phyloP scores from a whole-genome alignment of 2,797 vertebrate species.

The Carcharodon carcharias region DNA sequence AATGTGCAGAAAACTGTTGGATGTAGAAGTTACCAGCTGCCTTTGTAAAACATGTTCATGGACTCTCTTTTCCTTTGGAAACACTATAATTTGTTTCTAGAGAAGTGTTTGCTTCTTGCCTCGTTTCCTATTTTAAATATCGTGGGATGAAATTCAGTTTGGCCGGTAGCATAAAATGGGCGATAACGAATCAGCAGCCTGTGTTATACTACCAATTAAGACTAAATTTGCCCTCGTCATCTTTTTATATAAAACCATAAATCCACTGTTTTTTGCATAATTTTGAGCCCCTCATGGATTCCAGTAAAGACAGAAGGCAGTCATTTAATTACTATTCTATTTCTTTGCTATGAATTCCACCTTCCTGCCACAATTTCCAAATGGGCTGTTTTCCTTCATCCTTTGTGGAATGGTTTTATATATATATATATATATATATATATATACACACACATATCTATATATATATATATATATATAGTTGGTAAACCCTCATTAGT shows the following conservation, averaged over 20 bases:
- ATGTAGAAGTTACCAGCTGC: too few relatives aligned
- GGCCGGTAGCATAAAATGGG: background rate
- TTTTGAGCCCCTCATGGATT: background rate
- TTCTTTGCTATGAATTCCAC: background rate
- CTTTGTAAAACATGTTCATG: background rate
- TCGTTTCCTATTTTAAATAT: slow-evolving; percentile 13
- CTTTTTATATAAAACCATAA: background rate
- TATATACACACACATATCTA: background rate
- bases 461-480: background rate
- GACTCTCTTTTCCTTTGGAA: background rate
- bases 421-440: background rate
- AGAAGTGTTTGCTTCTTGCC: background rate
- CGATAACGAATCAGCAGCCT: background rate
- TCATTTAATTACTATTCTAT: background rate
- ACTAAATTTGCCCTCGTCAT: background rate
- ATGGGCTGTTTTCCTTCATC: background rate
- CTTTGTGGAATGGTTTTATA: background rate
- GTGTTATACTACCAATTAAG: background rate
- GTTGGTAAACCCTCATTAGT: too few relatives aligned
- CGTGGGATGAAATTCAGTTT: background rate
- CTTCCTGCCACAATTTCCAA: background rate
- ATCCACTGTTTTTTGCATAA: background rate
- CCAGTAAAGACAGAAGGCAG: background rate
- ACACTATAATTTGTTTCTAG: background rate
- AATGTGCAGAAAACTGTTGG: background rate